Conservation (phyloP, 2,113 vertebrate species). For the Pangasianodon hypophthalmus region DNA sequence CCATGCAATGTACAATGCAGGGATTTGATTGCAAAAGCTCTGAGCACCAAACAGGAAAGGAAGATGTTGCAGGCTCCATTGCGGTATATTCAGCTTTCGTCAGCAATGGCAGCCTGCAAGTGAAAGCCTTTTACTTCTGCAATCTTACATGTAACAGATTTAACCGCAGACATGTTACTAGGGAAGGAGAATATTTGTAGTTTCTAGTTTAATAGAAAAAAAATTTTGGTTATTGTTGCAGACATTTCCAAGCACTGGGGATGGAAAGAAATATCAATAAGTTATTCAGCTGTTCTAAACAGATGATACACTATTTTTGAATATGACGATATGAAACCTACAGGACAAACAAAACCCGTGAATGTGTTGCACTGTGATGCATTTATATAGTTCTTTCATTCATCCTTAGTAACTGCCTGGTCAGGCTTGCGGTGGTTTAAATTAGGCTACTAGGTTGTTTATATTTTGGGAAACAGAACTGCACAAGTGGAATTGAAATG, state of each 20-base stretch:
- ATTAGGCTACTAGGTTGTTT: background rate
- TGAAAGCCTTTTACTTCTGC: slow-evolving; percentile 36
- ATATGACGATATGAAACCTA: background rate
- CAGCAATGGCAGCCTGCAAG: background rate
- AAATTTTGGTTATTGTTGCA: background rate
- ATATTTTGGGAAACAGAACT: background rate
- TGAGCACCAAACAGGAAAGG: background rate
- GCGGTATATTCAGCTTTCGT: background rate
- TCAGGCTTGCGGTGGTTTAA: background rate
- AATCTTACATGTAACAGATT: background rate
- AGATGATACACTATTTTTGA: background rate
- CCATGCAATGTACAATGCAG: background rate
- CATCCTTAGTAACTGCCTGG: background rate
- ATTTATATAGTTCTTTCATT: background rate
- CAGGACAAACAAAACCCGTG: background rate
- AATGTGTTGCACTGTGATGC: background rate
- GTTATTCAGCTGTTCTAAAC: background rate
- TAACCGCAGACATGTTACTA: slow-evolving; percentile 12
- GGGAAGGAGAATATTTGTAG: background rate
- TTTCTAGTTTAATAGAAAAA: background rate
- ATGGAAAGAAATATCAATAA: background rate
- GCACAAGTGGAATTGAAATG: background rate
- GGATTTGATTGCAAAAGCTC: background rate
- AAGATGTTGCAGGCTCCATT: background rate
- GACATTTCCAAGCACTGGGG: no score